These are phyloP conservation scores for Aurelia coerulea DNA, from an alignment of 30 jellyfish, hydroid and myxozoan genomes.

Conservation along the genomic window DNA sequence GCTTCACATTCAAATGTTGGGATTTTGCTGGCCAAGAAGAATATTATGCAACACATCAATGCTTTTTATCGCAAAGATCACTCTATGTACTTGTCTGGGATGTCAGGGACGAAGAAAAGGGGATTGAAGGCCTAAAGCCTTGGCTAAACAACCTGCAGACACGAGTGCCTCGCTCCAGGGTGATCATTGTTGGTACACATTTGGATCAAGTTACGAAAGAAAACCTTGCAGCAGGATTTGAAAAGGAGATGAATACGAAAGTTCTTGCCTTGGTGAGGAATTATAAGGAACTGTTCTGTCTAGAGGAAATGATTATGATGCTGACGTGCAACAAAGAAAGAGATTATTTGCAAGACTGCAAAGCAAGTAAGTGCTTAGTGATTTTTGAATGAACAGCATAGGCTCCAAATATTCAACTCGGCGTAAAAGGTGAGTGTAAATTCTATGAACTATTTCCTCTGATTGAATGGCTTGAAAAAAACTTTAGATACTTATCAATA, in stretches of 20 bases:
- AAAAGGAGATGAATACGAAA: slow-evolving; percentile 27
- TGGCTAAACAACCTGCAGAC: slow-evolving; percentile 90
- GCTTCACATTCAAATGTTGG: slow-evolving; percentile 85
- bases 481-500: no score
- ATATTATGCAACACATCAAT: slow-evolving; percentile 94
- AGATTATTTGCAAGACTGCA: slow-evolving; percentile 26
- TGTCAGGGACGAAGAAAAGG: slow-evolving; percentile 63
- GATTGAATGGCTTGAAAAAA: no score
- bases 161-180: slow-evolving; percentile 81
- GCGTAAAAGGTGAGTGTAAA: no score
- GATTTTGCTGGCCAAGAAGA: slow-evolving; percentile 99
- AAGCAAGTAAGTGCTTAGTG: slow-evolving; percentile 4
- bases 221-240: slow-evolving; percentile 1
- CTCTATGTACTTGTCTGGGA: slow-evolving; percentile 87
- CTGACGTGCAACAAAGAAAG: neutral
- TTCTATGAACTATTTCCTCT: no score
- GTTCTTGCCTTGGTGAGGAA: neutral
- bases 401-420: no score
- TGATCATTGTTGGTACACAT: slow-evolving; percentile 87
- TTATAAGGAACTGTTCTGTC: slow-evolving; percentile 20
- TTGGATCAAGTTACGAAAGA: slow-evolving; percentile 59
- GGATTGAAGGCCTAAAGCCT: slow-evolving; percentile 71
- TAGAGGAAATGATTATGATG: slow-evolving; percentile 8
- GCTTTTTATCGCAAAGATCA: slow-evolving; percentile 89
- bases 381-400: no score